Conservation (phyloP, 2,888 invertebrate genomes). For the Eristalis pertinax region DNA sequence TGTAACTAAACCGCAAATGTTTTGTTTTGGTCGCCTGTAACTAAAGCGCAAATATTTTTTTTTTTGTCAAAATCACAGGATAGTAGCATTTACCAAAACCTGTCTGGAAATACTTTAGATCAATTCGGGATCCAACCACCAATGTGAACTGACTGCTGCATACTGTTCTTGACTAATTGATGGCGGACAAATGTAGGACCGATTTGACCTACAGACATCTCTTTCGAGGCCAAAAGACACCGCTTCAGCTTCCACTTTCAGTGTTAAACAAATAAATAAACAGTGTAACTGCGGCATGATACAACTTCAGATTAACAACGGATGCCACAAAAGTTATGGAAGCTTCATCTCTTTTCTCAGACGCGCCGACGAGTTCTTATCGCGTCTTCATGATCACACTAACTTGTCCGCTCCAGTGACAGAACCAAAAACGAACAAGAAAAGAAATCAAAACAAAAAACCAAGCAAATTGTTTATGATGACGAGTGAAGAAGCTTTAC, state of each 20-base stretch:
- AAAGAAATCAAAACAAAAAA: constrained; percentile 16
- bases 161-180: constrained; percentile 51
- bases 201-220: constrained; percentile 50
- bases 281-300: constrained; percentile 57
- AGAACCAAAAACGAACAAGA: not conserved
- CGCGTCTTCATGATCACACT: constrained; percentile 42
- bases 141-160: not conserved
- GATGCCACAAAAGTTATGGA: constrained; percentile 62
- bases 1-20: no score
- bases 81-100: constrained; percentile 24
- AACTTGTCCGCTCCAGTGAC: constrained; percentile 43
- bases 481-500: constrained; percentile 36
- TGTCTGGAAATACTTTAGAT: not conserved
- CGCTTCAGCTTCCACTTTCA: constrained; percentile 63
- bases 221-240: constrained; percentile 34
- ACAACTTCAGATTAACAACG: constrained; percentile 63
- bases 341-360: constrained; percentile 48
- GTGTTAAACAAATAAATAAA: constrained; percentile 66
- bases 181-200: constrained; percentile 39
- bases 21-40: no score
- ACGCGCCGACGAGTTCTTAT: constrained; percentile 57
- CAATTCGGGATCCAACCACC: constrained; percentile 15
- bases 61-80: not conserved
- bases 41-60: no score
- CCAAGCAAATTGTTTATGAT: constrained; percentile 54